Conservation (phyloP, 2,888 invertebrate species). For the Caenorhabditis sp. region DNA sequence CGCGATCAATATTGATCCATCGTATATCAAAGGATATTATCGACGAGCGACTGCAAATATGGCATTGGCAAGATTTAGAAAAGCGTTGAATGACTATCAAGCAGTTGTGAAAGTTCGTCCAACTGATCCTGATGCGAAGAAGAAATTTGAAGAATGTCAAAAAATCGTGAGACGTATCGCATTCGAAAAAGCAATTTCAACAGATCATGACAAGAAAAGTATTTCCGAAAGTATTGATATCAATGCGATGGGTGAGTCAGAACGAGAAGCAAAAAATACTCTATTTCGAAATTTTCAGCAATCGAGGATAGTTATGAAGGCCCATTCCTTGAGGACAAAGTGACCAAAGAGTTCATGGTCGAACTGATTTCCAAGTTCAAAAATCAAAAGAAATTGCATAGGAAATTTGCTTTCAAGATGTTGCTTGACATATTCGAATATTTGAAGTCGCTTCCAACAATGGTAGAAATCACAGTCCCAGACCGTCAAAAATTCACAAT, state of each 20-base stretch:
- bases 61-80: conserved; percentile 95
- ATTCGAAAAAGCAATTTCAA: conserved; percentile 94
- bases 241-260: conserved; percentile 75
- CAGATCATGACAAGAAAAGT: conserved; percentile 86
- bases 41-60: conserved; percentile 94
- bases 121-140: conserved; percentile 90
- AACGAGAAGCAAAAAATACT: neutral
- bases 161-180: conserved; percentile 93
- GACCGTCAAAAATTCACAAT: conserved; percentile 82
- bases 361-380: conserved; percentile 89
- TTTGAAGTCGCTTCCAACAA: conserved; percentile 79
- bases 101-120: conserved; percentile 87
- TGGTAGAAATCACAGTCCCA: conserved; percentile 85
- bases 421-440: conserved; percentile 86
- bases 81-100: conserved; percentile 95
- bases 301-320: conserved; percentile 94
- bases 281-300: conserved; percentile 75
- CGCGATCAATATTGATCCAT: conserved; percentile 87
- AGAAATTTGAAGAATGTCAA: conserved; percentile 90
- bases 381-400: conserved; percentile 89
- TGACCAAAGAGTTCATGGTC: conserved; percentile 87
- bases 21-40: conserved; percentile 94
- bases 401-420: conserved; percentile 97
- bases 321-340: conserved; percentile 82
- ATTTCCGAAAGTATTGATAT: conserved; percentile 85